Base-by-base conservation (phyloP, 2,888 invertebrate genomes). In the Odontocerum albicorne region DNA sequence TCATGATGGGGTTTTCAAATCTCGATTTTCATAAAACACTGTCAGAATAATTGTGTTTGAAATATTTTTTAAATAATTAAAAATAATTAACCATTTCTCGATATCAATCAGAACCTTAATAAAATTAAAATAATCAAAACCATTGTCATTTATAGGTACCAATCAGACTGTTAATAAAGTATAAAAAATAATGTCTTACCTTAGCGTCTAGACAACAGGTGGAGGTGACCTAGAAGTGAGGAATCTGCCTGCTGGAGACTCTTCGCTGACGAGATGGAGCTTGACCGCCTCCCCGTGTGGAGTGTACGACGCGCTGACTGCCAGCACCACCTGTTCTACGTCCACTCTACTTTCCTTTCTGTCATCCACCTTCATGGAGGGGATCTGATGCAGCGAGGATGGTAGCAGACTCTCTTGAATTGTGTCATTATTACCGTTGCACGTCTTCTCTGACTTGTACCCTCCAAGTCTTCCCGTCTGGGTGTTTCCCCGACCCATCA, bases 341-440 rank as follows among this genome's bases (percentile, higher is more conserved):
- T 83, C 82, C 1, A 82, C 78, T 35, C 75, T 75, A 63, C 75
- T 79, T 45, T 79, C 78, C 65, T 77, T 82, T 63, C 77, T 70
- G 64, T 77, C 77, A 46, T 75, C 72, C 51, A 43, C 50, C 39
- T 66, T 73, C 55, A 82, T 74, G 7, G 83, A 82, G 4, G 79
- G 69, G 0, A 79, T 77, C 63, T 82, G 70, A 64, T 82, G 81
- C 47, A 82, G 74, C 10, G 81, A 80, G 4, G 79, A 74, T 8
- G 81, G 81, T 55, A 86, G 68, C 62, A 86, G 69, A 32, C 82
- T 82, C 67, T 86, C 86, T 65, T 88, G 87, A 63, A 86, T 81
- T 1, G 88, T 88, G 63, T 88, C 87, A 68, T 86, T 86, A 64
- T 85, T 86, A 1, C 88, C 89, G 65, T 89, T 90, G 70, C 87